Conservation (phyloP, 2,888 invertebrate genomes). For the Megamerina dolium region DNA sequence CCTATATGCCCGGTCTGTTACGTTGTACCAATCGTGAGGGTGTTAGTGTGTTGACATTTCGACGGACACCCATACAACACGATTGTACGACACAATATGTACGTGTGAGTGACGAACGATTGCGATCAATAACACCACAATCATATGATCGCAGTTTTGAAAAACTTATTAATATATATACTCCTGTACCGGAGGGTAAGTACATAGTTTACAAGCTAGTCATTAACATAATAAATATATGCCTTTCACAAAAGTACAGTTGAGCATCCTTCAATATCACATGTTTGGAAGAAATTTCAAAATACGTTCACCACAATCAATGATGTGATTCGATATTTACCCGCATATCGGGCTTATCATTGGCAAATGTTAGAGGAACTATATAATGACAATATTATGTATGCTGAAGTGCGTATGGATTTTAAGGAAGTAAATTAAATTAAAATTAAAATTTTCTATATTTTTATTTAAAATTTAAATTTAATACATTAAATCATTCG, state of each 20-base stretch:
- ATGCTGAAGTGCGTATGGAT: slow-evolving; percentile 54
- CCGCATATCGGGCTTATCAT: slow-evolving; percentile 55
- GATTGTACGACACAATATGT: slow-evolving; percentile 33
- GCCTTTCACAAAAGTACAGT: no score
- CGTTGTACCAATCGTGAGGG: slow-evolving; percentile 32
- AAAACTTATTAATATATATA: slow-evolving; percentile 55
- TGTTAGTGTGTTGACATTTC: slow-evolving; percentile 29
- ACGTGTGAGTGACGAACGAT: slow-evolving; percentile 39
- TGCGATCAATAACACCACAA: slow-evolving; percentile 43
- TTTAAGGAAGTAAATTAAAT: slow-evolving; percentile 32
- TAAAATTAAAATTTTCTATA: slow-evolving; percentile 14
- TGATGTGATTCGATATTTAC: slow-evolving; percentile 52
- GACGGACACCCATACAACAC: slow-evolving; percentile 25
- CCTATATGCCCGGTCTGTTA: slow-evolving; percentile 47
- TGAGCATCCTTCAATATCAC: slow-evolving; percentile 36
- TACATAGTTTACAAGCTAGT: not conserved
- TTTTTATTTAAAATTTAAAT: not conserved
- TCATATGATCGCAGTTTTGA: slow-evolving; percentile 54
- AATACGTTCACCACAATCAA: slow-evolving; percentile 50
- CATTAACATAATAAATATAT: no score
- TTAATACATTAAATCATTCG: not conserved
- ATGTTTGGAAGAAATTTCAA: slow-evolving; percentile 53
- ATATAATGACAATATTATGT: slow-evolving; percentile 58
- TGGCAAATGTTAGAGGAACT: slow-evolving; percentile 54
- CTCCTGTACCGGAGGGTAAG: slow-evolving; percentile 48